Percentiles rank a stretch among this genome's conserved stretches.
These are phyloP conservation scores for Tetramorium parvispinum DNA, from an alignment of 1,140 invertebrate genomes.

Conservation along the genomic window DNA sequence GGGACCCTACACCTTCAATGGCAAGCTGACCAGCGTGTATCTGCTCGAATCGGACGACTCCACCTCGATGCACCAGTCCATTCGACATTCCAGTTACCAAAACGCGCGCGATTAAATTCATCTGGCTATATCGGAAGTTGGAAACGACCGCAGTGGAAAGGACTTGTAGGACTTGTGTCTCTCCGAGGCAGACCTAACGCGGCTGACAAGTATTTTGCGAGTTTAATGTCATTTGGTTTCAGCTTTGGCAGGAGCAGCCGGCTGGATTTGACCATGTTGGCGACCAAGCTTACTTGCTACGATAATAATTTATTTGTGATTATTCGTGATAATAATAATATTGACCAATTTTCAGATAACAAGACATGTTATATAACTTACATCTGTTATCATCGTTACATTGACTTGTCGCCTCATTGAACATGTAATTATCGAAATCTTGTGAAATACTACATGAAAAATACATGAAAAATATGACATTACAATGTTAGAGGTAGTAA, in stretches of 20 bases:
- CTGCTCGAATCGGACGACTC: slow-evolving; percentile 86
- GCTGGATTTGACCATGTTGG: background rate
- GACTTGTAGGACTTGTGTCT: background rate
- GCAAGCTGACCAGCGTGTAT: slow-evolving; percentile 91
- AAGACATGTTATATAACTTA: background rate
- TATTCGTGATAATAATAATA: background rate
- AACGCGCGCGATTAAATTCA: slow-evolving; percentile 65
- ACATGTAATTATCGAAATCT: background rate
- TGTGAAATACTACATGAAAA: background rate
- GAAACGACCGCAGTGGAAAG: background rate
- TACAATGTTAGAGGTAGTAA: background rate
- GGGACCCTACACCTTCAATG: slow-evolving; percentile 92
- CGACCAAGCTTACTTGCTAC: background rate
- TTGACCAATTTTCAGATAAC: background rate
- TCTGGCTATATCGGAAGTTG: background rate
- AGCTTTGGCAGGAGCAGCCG: background rate
- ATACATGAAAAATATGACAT: background rate
- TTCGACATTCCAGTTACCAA: slow-evolving; percentile 66
- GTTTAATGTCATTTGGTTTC: background rate
- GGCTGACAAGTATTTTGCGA: background rate
- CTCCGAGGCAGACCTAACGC: background rate
- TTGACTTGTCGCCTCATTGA: background rate
- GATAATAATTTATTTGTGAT: background rate
- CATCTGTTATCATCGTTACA: background rate
- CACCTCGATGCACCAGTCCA: slow-evolving; percentile 54